Conservation (phyloP, 2,113 vertebrate genomes). For the Monarcha castaneiventris region DNA sequence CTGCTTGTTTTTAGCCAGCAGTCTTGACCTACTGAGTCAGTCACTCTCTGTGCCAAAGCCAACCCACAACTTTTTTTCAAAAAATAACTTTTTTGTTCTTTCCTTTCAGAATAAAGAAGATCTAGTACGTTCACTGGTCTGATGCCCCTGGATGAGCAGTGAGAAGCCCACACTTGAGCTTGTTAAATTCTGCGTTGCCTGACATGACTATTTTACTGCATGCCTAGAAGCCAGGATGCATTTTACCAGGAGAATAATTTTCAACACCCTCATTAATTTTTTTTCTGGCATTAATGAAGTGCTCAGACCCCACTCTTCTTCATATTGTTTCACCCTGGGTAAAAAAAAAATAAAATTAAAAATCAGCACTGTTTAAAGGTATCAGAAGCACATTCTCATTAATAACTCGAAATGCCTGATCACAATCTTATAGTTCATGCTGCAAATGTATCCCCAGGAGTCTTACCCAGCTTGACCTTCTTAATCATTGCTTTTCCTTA, state of each 20-base stretch:
- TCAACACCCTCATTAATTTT: neutral
- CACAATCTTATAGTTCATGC: neutral
- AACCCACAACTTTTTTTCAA: neutral
- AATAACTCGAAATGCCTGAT: neutral
- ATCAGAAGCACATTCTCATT: neutral
- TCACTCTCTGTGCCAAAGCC: neutral
- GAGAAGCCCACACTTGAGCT: neutral
- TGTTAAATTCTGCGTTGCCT: neutral
- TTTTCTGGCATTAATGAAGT: neutral
- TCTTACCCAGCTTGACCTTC: neutral
- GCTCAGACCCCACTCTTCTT: neutral
- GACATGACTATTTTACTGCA: neutral
- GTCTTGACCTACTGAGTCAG: neutral
- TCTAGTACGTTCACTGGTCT: neutral
- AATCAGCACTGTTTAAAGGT: neutral
- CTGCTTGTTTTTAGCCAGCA: neutral
- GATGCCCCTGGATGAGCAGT: neutral
- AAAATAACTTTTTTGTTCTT: neutral
- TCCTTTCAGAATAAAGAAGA: neutral
- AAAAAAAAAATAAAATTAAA: neutral
- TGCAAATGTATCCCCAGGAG: neutral
- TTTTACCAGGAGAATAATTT: neutral
- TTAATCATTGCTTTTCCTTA: conserved; percentile 22
- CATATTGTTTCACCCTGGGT: neutral
- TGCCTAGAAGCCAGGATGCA: neutral